Evolutionary conservation across 1,140 invertebrate species (phyloP), one percentile per base, ranked within the genome.

Genomic region (Camponotus pennsylvanicus): DNA sequence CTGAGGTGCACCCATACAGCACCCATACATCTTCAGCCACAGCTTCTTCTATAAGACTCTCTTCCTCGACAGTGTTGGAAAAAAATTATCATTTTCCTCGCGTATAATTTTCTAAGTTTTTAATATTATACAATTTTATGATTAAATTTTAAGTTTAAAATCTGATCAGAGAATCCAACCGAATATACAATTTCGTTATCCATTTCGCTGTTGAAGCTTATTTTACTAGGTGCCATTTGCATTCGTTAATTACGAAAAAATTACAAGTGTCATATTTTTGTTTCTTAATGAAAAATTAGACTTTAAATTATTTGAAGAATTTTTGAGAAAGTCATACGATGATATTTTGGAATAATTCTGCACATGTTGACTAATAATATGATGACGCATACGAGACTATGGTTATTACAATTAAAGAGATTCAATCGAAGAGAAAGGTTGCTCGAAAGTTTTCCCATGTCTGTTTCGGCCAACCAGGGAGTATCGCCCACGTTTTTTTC

Each of bases 381-480:
- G 15, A 55, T 49, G 32, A 27, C 27, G 27, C 45, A 49, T 11
- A 45, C 1, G 13, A 13, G n/a, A 37, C 0, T 32, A 15, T n/a
- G 15, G 13, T 27, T 4, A 40, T 73, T 73, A 52, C 32, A n/a
- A 75, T 57, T 18, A 40, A 42, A 27, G 37, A 42, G 4, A 11
- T 11, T 63, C n/a, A 21, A 11, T 37, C 61, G 32, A 21, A 49
- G 3, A 78, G 42, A 78, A 45, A 78, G 0, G 5, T 79, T 37
- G 15, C 15, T 11, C 1, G 32, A 52, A 49, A 69, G 21, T 18
- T 37, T 49, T 40, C 37, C 37, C 66, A 71, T 61, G 37, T 0
- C 13, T 27, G n/a, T 61, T 79, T 67, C n/a, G 55, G 8, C 37
- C 75, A 63, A 86, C 45, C 75, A 71, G 52, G 70, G 42, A 76